Base-by-base conservation (phyloP, 2,888 invertebrate genomes). In the Embidobia sp. region DNA sequence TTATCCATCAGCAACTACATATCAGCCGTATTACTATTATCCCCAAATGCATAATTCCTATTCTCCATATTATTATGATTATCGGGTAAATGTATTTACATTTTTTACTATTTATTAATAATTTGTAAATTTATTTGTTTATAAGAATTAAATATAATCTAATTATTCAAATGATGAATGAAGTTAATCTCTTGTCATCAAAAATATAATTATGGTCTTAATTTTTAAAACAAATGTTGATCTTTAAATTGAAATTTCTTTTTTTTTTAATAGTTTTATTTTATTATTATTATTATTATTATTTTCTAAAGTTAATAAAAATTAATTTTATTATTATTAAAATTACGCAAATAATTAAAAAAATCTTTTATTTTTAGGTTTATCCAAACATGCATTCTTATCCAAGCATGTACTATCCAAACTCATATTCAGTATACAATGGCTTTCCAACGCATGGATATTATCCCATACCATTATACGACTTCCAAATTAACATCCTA, bases 361-460 rank as follows among this genome's bases (percentile, higher is more conserved):
- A n/a, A n/a, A n/a, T n/a, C n/a, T n/a, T n/a, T n/a, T 19, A 19
- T 29, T 66, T 53, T 44, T n/a, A 40, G 53, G 6, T 40, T 11
- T 67, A 67, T 37, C 55, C 53, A 26, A 33, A 46, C 16, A 11
- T 64, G n/a, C 31, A 31, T 11, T 44, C 44, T 33, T 66, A 66
- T 40, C 66, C 40, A 7, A 33, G 37, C 4, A 6, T 19, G 7
- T 49, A 66, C 31, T 66, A 53, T 35, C 66, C 53, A 44, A 8
- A 13, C 40, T n/a, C n/a, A n/a, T n/a, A n/a, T n/a, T n/a, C n/a
- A n/a, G n/a, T n/a, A n/a, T 69, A 69, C 7, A 31, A 10, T 26
- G 42, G 57, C 4, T 69, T 26, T 49, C 67, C 67, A 4, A 49
- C 19, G 13, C 49, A 57, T 42, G 67, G 57, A 13, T 69, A 69